Percentiles rank a stretch among this genome's conserved stretches.
Conservation (phyloP, 2,113 vertebrate genomes). For the Mus musculus region GRCm39 chr5:46548501-46549000, state of each 20-base stretch:
- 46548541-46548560: not conserved
- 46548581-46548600: not conserved
- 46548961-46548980: not conserved
- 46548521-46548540: not conserved
- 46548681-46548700: not conserved
- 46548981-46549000: not conserved
- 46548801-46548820: not conserved
- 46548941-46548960: not conserved
- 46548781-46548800: not conserved
- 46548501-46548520: not conserved
- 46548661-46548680: not conserved
- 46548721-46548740: not conserved
- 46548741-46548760: not conserved
- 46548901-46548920: not conserved
- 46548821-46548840: not conserved
- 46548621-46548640: constrained; percentile 3
- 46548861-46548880: not conserved
- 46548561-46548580: constrained; percentile 20
- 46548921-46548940: not conserved
- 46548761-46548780: not conserved
- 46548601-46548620: not conserved
- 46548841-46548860: not conserved
- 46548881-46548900: not conserved
- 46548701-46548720: no score
- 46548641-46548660: not conserved